phyloP scores from a whole-genome alignment of 2,113 vertebrate genomes.

The Andinoacara biseriatus region DNA sequence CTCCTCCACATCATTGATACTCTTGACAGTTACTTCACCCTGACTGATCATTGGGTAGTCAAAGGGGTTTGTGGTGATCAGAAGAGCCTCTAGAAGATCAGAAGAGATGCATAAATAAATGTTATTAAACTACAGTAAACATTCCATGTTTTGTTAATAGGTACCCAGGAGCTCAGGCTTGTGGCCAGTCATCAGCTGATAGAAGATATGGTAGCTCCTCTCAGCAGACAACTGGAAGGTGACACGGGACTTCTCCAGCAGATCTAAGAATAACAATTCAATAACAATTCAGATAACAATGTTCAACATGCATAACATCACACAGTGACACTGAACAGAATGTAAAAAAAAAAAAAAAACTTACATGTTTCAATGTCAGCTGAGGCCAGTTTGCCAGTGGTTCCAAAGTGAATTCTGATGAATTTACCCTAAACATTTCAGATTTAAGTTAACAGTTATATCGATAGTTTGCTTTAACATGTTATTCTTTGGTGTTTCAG shows the following conservation, averaged over 20 bases:
- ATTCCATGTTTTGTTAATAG: background rate
- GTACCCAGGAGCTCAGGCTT: constrained; percentile 41
- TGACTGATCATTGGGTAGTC: constrained; percentile 76
- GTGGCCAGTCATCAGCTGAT: constrained; percentile 40
- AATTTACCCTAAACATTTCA: constrained; percentile 48
- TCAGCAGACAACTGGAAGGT: constrained; percentile 45
- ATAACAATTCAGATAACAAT: background rate
- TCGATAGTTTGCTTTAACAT: background rate
- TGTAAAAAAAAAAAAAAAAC: background rate
- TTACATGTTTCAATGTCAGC: constrained; percentile 61
- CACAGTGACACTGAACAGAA: background rate
- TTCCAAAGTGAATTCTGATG: constrained; percentile 48
- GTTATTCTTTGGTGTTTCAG: background rate
- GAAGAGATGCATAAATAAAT: background rate
- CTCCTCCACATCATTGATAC: constrained; percentile 69
- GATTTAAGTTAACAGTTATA: background rate
- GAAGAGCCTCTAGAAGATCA: constrained; percentile 69
- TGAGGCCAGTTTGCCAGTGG: constrained; percentile 38
- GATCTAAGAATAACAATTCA: constrained; percentile 17
- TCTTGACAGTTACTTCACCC: constrained; percentile 71
- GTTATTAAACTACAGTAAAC: background rate
- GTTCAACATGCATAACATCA: background rate
- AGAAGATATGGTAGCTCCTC: constrained; percentile 46
- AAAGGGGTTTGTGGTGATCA: constrained; percentile 76
- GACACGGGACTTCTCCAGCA: constrained; percentile 48